Percentiles rank a stretch among this genome's conserved stretches.
Evolutionary conservation across 1,140 invertebrate species (phyloP).

Genomic region (Diuraphis noxia): DNA sequence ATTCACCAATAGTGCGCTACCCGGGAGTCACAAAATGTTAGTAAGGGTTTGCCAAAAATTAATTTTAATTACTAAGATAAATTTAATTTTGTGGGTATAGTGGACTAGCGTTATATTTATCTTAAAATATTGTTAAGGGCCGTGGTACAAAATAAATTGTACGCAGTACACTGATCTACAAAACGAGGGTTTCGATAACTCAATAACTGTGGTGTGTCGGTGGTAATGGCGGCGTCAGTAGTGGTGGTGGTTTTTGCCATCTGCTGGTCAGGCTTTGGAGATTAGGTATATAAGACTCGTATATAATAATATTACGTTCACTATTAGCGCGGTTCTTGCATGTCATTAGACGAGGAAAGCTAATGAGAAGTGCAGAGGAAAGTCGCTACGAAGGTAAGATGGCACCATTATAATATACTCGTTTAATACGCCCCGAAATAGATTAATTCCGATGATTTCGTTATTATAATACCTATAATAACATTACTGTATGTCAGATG

Average conservation of each 20-base stretch:
- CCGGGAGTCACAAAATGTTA: not conserved
- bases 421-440: not conserved
- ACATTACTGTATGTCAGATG: not conserved
- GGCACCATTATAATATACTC: not conserved
- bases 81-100: not conserved
- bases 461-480: constrained; percentile 2
- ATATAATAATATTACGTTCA: not conserved
- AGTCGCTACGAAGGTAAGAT: not conserved
- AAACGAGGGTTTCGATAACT: not conserved
- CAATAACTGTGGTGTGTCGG: not conserved
- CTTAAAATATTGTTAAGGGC: too few relatives aligned
- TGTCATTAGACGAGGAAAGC: not conserved
- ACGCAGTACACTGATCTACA: not conserved
- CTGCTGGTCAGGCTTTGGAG: not conserved
- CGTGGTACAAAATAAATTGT: not conserved
- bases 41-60: not conserved
- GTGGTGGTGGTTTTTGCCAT: not conserved
- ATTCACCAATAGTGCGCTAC: too few relatives aligned
- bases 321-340: not conserved
- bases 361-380: not conserved
- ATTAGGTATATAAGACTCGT: not conserved
- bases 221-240: not conserved
- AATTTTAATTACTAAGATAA: not conserved
- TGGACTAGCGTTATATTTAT: too few relatives aligned
- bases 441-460: not conserved